Base-by-base conservation (phyloP, 2,888 invertebrate species). In the Pecten maximus region DNA sequence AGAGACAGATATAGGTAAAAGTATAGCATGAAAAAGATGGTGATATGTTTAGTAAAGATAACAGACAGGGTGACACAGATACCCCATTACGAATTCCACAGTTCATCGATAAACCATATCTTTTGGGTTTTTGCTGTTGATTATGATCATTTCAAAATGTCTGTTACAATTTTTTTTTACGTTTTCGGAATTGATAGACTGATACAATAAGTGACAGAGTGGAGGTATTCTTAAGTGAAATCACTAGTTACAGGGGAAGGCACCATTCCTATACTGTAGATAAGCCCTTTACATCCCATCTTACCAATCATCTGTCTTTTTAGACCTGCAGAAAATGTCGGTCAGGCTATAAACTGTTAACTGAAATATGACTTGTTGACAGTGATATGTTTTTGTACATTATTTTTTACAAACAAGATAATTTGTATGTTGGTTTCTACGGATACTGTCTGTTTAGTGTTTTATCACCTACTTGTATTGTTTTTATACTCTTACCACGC, bases 101-200 rank as follows among this genome's bases (percentile, higher is more conserved):
- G 4, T 74, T 35, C 74, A 74, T 10, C 74, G 10, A 74, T 28
- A 74, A 74, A 28, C 74, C 74, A 74, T 28, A 74, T 28, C 74
- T 74, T 74, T 74, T 74, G 28, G 28, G 74, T 35, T 74, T 74
- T 74, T 6, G 28, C 28, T 10, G 74, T 74, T 74, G 74, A 74
- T 74, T 74, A 74, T 74, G 74, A 74, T 74, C 74, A 35, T 74
- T 74, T 74, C 28, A 74, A 74, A 74, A 74, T 74, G 74, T 74
- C 74, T 3, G 23, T 15, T 74, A 74, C 35, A 10, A 35, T 74
- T 74, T 74, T 74, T 74, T n/a, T 74, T 28, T 35, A 12, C 19
- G 28, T 74, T 74, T 74, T 74, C 19, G 23, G 23, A 54, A 54
- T 54, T 54, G 54, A 54, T 54, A 54, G 74, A 23, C 28, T 28